Base-by-base conservation (phyloP, 2,888 invertebrate species). In the Stratiomys singularior region DNA sequence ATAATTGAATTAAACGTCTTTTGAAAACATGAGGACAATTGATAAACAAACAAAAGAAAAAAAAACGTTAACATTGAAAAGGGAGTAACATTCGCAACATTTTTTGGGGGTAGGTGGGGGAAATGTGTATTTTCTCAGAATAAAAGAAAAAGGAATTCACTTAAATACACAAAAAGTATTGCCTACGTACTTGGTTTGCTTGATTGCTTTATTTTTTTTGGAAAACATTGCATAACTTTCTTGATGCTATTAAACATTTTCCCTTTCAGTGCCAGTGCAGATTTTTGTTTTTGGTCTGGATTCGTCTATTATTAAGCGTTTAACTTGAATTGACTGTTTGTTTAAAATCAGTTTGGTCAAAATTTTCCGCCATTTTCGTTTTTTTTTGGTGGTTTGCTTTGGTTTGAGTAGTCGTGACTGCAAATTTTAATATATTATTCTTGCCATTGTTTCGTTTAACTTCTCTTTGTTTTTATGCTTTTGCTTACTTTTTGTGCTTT, bases 81-180 rank as follows among this genome's bases (percentile, higher is more conserved):
- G 15, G 52, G 4, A n/a, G 15, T 52, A 52, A 52, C 18, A 52
- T 52, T 52, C 18, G 52, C 15, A 23, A 71, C 47, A 56, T 52
- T 52, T 52, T 44, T 44, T 44, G n/a, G n/a, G n/a, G n/a, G n/a
- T 37, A 37, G 37, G 37, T 37, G 37, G 37, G 37, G 37, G 9
- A 37, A 5, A 9, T 52, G 52, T 52, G 7, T 13, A 9, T 52
- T 13, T 52, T 13, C 46, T 5, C 64, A 78, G 7, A 79, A 79
- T 77, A 77, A 71, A 77, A 58, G 74, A 81, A 77, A 80, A 76
- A 79, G 87, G 84, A 86, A 83, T 79, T 83, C 82, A 80, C 78
- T 81, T 82, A 74, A 71, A 71, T 30, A 71, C 18, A 74, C 23
- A 23, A 60, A 37, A 56, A 56, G 28, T 27, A 71, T 46, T 46